A percentile compares a stretch with the other conserved stretches of the same genome.
Conservation (phyloP, 2,113 vertebrate genomes). For the Burhinus bistriatus region DNA sequence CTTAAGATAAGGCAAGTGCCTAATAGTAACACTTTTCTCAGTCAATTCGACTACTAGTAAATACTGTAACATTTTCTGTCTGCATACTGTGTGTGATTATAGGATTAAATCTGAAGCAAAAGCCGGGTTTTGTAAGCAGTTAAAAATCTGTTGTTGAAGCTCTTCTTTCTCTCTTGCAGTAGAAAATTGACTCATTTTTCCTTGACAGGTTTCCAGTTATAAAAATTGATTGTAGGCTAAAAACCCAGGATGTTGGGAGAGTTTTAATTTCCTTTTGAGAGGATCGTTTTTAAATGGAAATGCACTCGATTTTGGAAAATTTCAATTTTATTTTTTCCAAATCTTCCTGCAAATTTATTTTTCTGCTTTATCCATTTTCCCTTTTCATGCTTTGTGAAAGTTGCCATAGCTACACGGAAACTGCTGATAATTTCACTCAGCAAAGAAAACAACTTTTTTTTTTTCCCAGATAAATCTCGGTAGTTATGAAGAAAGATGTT, state of each 20-base stretch:
- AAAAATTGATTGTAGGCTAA: not conserved
- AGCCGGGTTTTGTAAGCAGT: slow-evolving; percentile 19
- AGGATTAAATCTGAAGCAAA: slow-evolving; percentile 47
- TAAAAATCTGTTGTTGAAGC: slow-evolving; percentile 23
- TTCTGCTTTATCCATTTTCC: slow-evolving; percentile 1
- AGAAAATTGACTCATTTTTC: slow-evolving; percentile 17
- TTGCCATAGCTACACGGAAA: slow-evolving; percentile 36
- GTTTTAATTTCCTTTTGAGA: not conserved
- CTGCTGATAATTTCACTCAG: not conserved
- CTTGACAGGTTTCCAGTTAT: not conserved
- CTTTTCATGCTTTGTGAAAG: not conserved
- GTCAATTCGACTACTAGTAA: slow-evolving; percentile 38
- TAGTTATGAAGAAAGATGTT: not conserved
- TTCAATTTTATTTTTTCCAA: slow-evolving; percentile 5
- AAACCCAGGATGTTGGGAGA: not conserved
- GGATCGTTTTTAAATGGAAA: not conserved
- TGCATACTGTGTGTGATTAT: slow-evolving; percentile 29
- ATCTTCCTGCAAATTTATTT: not conserved
- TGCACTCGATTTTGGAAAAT: not conserved
- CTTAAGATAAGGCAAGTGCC: slow-evolving; percentile 16
- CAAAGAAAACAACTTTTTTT: not conserved
- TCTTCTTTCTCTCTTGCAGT: not conserved
- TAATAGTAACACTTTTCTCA: slow-evolving; percentile 23
- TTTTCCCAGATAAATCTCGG: not conserved
- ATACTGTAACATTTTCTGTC: not conserved